Conservation (phyloP, 2,888 invertebrate genomes). For the Rotaria sp. region DNA sequence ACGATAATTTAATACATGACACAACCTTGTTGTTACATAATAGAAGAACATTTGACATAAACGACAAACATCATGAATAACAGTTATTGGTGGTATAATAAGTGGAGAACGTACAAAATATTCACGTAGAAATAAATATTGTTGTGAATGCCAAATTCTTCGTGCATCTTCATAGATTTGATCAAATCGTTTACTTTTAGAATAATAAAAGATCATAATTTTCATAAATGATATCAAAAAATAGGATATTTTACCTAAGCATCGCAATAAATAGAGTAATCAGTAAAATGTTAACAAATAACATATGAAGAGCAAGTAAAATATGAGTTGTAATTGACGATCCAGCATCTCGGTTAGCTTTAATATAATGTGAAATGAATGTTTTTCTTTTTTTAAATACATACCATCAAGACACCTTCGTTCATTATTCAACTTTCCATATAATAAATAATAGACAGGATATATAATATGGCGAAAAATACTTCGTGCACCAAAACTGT, state of each 20-base stretch:
- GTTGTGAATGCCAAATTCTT: constrained; percentile 11
- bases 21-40: neutral
- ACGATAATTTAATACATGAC: too few relatives aligned
- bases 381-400: too few relatives aligned
- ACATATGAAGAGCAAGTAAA: neutral
- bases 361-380: neutral
- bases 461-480: neutral
- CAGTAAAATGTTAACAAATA: neutral
- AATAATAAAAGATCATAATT: neutral
- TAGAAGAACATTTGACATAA: neutral
- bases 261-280: neutral
- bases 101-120: neutral
- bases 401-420: neutral
- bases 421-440: neutral
- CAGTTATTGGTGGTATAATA: neutral
- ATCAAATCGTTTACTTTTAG: neutral
- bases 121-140: neutral
- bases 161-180: neutral
- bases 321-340: neutral
- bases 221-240: neutral
- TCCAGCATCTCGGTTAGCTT: neutral
- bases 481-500: neutral
- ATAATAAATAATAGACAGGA: neutral
- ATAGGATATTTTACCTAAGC: neutral
- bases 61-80: neutral